Percentiles rank a stretch among this genome's conserved stretches.
Conservation (phyloP, 2,888 invertebrate genomes). For the Diarsia rubi region DNA sequence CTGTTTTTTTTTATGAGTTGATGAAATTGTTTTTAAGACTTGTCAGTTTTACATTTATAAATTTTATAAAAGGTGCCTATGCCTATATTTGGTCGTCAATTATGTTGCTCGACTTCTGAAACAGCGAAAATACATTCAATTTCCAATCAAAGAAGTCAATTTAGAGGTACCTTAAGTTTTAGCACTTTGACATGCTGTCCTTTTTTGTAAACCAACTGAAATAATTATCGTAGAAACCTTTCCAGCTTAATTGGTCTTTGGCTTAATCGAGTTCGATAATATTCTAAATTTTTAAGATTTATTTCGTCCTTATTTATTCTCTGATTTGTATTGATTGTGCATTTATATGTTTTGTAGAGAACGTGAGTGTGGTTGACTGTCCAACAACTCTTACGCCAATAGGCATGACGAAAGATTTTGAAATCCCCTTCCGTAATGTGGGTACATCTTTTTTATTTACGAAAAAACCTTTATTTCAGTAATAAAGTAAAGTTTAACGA, state of each 20-base stretch:
- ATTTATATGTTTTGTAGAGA: slow-evolving; percentile 50
- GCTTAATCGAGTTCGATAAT: slow-evolving; percentile 18
- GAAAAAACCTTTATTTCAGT: too few relatives aligned
- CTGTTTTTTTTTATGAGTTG: slow-evolving; percentile 50
- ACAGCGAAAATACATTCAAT: background rate
- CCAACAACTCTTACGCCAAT: slow-evolving; percentile 12
- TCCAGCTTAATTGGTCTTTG: background rate
- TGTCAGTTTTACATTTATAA: slow-evolving; percentile 16
- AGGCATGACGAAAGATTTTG: too few relatives aligned
- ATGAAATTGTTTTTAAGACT: slow-evolving; percentile 38
- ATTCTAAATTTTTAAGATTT: slow-evolving; percentile 34
- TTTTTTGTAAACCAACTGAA: slow-evolving; percentile 18
- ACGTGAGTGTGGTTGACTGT: slow-evolving; percentile 16
- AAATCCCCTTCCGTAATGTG: too few relatives aligned
- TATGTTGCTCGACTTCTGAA: background rate
- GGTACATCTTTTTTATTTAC: too few relatives aligned
- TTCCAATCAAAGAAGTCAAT: slow-evolving; percentile 5
- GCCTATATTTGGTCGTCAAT: slow-evolving; percentile 8
- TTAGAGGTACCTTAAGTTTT: slow-evolving; percentile 24
- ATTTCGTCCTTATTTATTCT: slow-evolving; percentile 41
- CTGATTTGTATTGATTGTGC: slow-evolving; percentile 51
- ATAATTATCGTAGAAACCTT: slow-evolving; percentile 7
- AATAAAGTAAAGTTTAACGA: too few relatives aligned
- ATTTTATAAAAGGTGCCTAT: slow-evolving; percentile 39
- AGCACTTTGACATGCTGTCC: slow-evolving; percentile 30